Base-by-base conservation (phyloP, 2,797 vertebrate genomes). In the Amblyraja radiata region DNA sequence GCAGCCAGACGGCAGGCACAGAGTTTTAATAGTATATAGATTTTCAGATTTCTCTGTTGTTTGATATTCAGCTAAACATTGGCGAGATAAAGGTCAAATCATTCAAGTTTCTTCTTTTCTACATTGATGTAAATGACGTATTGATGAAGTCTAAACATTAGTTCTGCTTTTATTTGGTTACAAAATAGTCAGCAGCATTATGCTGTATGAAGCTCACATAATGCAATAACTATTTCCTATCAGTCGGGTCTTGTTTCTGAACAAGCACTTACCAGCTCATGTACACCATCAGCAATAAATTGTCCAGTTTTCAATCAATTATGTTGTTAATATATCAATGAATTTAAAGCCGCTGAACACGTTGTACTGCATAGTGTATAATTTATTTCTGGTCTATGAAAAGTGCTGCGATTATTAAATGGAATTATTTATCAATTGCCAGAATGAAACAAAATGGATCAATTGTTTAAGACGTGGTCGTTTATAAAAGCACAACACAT, bases 301-400 rank as follows among this genome's bases (percentile, higher is more conserved):
- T 32, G 32, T 63, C 84, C 28, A 32, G 28, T 65, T 88, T 88
- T 88, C 77, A 79, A 36, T 79, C n/a, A 88, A 88, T 88, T 88
- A 36, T n/a, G 5, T 32, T 7, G 61, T 65, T 61, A 65, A 88
- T 88, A 88, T 32, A 36, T 8, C 65, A 65, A 28, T 18, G n/a
- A 84, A 13, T 28, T n/a, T n/a, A 16, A 6, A 88, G 28, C 84
- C n/a, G 32, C 16, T 65, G 25, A 36, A 88, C 1, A 32, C 11
- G n/a, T 61, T 61, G 10, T 6, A 86, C 13, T 86, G 83, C 28
- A n/a, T 36, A 65, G 6, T 28, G 63, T n/a, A 65, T 88, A 65
- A 65, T 36, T n/a, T 32, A 88, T 88, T 25, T 14, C 65, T 88
- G 58, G 28, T 88, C n/a, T 36, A 14, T 32, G n/a, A 88, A 88